Base-by-base conservation (phyloP, 2,113 vertebrate genomes). In the Austrofundulus limnaeus region DNA sequence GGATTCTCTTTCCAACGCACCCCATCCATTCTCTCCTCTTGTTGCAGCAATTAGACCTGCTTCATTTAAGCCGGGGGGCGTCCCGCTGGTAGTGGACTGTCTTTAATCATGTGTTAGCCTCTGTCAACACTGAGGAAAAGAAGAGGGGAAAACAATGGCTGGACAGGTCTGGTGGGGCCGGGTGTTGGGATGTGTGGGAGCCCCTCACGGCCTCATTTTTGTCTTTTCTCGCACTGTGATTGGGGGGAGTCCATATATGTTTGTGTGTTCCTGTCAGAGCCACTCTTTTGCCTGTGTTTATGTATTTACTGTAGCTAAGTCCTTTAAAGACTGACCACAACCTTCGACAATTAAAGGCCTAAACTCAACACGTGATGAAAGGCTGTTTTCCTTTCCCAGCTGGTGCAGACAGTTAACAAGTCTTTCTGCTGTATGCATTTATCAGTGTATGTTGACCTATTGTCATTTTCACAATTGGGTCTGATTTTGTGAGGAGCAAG, bases 41-140 rank as follows among this genome's bases (percentile, higher is more conserved):
- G 54, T 80, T 78, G 71, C 70, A 70, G 68, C 86, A 85, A 90
- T 90, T 89, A 89, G 86, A 87, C 83, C 70, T 80, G 80, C 84
- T 84, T 77, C 72, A 84, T 90, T 88, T 86, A 84, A 72, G 79
- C 81, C 38, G n/a, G 67, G 49, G n/a, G 60, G 77, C 43, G 1
- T 79, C 76, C 60, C 54, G 64, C 85, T 87, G 87, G 58, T 54
- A 70, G 77, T 78, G 83, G 82, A 83, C 80, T 75, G 73, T 86
- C 78, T 86, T 85, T 85, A 83, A 87, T 87, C 79, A 81, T 76
- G 75, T 75, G 74, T 69, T 63, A 81, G 74, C 83, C 80, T 81
- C 81, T 81, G 72, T 87, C 83, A 88, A 85, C 83, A 72, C 77
- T 70, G 64, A 58, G 66, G 66, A 77, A 70, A 82, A 66, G 56